Evolutionary conservation across 2,113 vertebrate species (phyloP).

Genomic region (Sinocyclocheilus anshuiensis): DNA sequence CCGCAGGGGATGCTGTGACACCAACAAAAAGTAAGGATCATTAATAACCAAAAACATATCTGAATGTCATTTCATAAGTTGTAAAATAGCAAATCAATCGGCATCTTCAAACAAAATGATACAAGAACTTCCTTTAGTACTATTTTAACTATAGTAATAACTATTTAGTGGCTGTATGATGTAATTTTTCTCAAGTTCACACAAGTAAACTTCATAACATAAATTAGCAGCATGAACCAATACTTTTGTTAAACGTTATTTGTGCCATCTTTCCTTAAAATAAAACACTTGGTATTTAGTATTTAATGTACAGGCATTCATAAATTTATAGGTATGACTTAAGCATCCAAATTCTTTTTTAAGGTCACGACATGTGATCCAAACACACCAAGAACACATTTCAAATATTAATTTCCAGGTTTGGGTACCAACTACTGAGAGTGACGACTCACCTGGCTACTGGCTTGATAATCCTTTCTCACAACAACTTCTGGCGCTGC

Average conservation of each 20-base stretch:
- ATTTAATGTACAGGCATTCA: background rate
- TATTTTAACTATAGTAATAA: background rate
- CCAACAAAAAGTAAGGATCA: background rate
- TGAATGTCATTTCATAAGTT: background rate
- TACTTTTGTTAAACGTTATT: background rate
- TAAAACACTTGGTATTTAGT: background rate
- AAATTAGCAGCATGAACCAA: background rate
- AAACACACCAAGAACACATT: background rate
- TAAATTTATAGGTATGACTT: background rate
- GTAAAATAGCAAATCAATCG: background rate
- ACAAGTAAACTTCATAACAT: background rate
- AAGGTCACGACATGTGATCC: background rate
- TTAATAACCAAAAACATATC: background rate
- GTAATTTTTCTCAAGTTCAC: background rate
- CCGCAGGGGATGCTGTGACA: background rate
- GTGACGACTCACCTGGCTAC: slow-evolving; percentile 84
- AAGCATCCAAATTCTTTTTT: background rate
- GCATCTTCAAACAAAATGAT: background rate
- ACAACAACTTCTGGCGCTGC: slow-evolving; percentile 80
- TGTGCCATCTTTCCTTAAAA: background rate
- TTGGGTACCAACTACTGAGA: background rate
- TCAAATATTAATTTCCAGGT: background rate
- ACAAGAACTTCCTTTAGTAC: background rate
- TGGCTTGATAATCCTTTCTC: slow-evolving; percentile 83
- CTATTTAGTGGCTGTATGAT: background rate